Base-by-base conservation (phyloP, 2,113 vertebrate genomes). In the Melanerpes formicivorus region DNA sequence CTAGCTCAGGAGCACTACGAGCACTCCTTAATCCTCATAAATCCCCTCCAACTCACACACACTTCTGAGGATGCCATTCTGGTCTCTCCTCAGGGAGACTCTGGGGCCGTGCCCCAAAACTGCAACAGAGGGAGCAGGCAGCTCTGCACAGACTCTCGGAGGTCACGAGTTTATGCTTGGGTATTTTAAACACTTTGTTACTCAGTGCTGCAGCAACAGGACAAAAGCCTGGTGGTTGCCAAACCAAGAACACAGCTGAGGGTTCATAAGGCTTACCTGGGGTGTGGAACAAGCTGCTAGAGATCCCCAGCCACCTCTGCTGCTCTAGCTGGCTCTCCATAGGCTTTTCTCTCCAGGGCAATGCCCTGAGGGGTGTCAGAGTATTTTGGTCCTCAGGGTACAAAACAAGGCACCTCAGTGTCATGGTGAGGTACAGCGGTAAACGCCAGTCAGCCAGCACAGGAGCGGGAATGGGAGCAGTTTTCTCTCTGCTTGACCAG, bases 61-160 rank as follows among this genome's bases (percentile, higher is more conserved):
- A 18, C 82, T 94, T 95, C 73, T 77, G 81, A 84, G 32, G 86
- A 86, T 93, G 66, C 65, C 93, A 86, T 93, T 95, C 83, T 95
- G 52, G 67, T 93, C 63, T 86, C 77, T 75, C 70, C 83, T 72
- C 22, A 18, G 82, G 50, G 84, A 86, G 44, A 83, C 80, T 88
- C 92, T 91, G 80, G 55, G 80, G 34, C 65, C 14, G 18, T 37
- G 82, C 93, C 91, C 85, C 91, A 89, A 76, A 92, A 90, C 25
- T 87, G 71, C 46, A 90, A 74, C 2, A 8, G 44, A 76, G 81
- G 65, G 71, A 94, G 85, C 3, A 9, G 22, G 54, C 3, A 26
- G n/a, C 58, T 92, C 67, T 22, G 88, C 91, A 90, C 90, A 87
- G 44, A 6, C 34, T 80, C 58, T 88, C n/a, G 17, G 55, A 91